Evolutionary conservation across 2,888 invertebrate species (phyloP), one percentile per base, ranked within the genome.

Genomic region (Margaritifera margaritifera): DNA sequence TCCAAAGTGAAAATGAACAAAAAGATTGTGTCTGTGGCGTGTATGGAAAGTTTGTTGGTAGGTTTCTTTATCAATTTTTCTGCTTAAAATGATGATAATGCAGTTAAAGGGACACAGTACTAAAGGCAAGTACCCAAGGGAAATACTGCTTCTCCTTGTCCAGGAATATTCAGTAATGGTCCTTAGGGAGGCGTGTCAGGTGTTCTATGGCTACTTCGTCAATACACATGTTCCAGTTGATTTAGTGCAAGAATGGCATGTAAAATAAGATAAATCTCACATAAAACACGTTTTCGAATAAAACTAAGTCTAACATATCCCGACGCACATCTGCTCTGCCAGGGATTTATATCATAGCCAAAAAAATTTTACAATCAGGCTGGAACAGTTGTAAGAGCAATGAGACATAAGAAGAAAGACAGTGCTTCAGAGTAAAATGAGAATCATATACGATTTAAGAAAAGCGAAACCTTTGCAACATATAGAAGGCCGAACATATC

Each of bases 171-270:
- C 60, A n/a, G 42, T 68, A n/a, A 63, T 64, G 50, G 68, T 59
- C 3, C 27, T 59, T n/a, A 50, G n/a, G 11, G 68, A 62, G 27
- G 68, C 68, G 20, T 55, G 55, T 15, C 62, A 57, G 51, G 51
- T 62, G 20, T 54, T 67, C 19, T 31, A 56, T 27, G 64, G 58
- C 19, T 66, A 56, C 42, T 69, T 66, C 31, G 65, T 69, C 5
- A 69, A 66, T 65, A 31, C 31, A 20, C 1, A 53, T 56, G 66
- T 69, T 3, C 66, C 62, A n/a, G 65, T 62, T 57, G 69, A 65
- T 54, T 54, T 69, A n/a, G 59, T 68, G 4, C 63, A 68, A 52
- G 63, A 68, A 50, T 63, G 63, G 63, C 55, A 68, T 31, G 63
- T 68, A 5, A 62, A 59, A n/a, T 62, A 63, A 24, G 56, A 56